These are phyloP conservation scores for Pseudomyrmex gracilis DNA, from an alignment of 1,140 invertebrate genomes.

Conservation along the genomic window DNA sequence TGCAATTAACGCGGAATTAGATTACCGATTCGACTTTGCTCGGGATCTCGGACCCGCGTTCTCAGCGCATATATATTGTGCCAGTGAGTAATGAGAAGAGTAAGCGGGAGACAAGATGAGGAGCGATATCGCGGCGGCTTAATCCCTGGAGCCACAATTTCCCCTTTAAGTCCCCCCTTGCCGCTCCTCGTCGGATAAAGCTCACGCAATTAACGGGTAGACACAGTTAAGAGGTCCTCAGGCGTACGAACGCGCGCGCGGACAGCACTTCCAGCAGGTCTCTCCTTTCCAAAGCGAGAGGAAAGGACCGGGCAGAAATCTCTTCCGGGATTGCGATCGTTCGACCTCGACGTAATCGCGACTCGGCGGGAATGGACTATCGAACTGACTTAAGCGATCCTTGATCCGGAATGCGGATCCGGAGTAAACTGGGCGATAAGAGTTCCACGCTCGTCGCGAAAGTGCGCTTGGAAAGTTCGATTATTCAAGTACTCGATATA, in stretches of 20 bases:
- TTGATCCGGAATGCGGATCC: constrained; percentile 35
- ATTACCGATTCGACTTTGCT: constrained; percentile 50
- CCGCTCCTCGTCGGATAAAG: constrained; percentile 65
- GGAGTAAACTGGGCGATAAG: constrained; percentile 27
- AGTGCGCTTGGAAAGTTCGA: constrained; percentile 36
- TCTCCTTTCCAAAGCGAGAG: constrained; percentile 33
- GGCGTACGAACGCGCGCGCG: constrained; percentile 21
- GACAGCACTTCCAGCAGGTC: constrained; percentile 37
- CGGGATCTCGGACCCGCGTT: constrained; percentile 22
- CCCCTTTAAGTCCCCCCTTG: constrained; percentile 59
- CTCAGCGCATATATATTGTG: constrained; percentile 24
- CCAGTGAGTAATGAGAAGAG: constrained; percentile 66
- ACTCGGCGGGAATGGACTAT: constrained; percentile 41
- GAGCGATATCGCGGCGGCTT: constrained; percentile 69
- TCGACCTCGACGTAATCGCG: constrained; percentile 34
- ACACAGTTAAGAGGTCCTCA: constrained; percentile 55
- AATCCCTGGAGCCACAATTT: constrained; percentile 70
- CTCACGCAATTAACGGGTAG: constrained; percentile 67
- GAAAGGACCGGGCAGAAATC: constrained; percentile 34
- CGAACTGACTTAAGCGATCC: constrained; percentile 42
- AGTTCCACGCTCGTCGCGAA: neutral
- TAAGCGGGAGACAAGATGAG: constrained; percentile 63
- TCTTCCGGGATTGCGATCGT: constrained; percentile 8
- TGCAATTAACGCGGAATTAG: constrained; percentile 57
- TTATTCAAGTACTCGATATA: neutral